Base-by-base conservation (phyloP, 2,888 invertebrate genomes). In the Caenorhabditis sulstoni region DNA sequence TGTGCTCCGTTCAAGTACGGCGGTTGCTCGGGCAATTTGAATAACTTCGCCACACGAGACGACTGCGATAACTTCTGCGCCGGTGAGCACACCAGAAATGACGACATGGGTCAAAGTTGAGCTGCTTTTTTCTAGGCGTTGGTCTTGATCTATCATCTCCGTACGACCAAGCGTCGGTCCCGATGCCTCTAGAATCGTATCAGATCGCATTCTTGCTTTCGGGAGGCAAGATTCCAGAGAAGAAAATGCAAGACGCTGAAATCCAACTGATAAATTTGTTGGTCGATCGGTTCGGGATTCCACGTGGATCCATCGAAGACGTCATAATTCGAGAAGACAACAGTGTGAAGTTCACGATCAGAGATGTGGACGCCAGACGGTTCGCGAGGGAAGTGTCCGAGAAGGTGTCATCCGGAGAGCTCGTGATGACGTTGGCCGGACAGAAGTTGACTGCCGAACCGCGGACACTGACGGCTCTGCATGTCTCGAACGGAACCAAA, bases 11-110 rank as follows among this genome's bases (percentile, higher is more conserved):
- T 88, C 67, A 71, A 83, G 2, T 88, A 87, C 52, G 84, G 86
- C 12, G 88, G 88, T n/a, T 88, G 88, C 58, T 79, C 81, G 3
- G 88, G 88, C 47, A 88, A 88, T 53, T 61, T 85, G 62, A 88
- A 88, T 71, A 88, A 89, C 70, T 88, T 88, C 65, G 83, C 79
- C 14, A 83, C 83, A 3, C 47, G 65, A 14, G 81, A 68, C 16
- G 87, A 86, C 53, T 88, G 88, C 71, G 73, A 84, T 16, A 74
- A 79, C 20, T 87, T 83, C 67, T 84, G 85, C 68, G 78, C 77
- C 29, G 77, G 70, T 71, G 35, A 61, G 59, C 35, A 49, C 23
- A 14, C 41, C 7, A 14, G 14, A 41, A 29, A 39, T 41, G 22
- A 41, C n/a, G 16, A 18, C 16, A 29, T 41, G 16, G 22, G 57